Conservation (phyloP, 2,797 vertebrate genomes). For the Myripristis jacobus region DNA sequence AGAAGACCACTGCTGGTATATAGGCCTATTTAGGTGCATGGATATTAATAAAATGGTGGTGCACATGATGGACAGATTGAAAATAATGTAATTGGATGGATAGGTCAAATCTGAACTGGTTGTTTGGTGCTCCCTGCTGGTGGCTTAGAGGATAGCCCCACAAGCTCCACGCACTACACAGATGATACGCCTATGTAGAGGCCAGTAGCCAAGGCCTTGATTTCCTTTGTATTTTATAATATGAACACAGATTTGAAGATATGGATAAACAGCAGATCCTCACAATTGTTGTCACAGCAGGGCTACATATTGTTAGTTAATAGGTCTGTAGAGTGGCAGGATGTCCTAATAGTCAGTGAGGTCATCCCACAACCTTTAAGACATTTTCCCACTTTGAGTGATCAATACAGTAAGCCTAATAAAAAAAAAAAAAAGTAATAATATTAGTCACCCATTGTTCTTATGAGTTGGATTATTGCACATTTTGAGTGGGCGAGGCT, state of each 20-base stretch:
- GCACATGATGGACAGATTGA: background rate
- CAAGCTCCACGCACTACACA: background rate
- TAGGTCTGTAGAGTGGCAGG: too few species aligned
- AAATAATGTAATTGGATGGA: background rate
- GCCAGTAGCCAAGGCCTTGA: background rate
- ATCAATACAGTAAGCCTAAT: too few species aligned
- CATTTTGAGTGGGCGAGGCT: too few species aligned
- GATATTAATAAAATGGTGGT: too few species aligned
- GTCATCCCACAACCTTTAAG: too few species aligned
- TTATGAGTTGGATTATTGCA: too few species aligned
- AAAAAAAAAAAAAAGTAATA: too few species aligned
- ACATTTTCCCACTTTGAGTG: too few species aligned
- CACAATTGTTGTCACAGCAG: background rate
- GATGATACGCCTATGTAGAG: too few species aligned
- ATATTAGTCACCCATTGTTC: background rate
- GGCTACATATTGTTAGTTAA: background rate
- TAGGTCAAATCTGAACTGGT: background rate
- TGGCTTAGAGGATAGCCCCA: slow-evolving; percentile 3
- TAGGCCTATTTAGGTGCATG: too few species aligned
- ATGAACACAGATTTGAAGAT: background rate
- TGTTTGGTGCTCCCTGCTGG: slow-evolving; percentile 66
- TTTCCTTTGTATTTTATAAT: background rate
- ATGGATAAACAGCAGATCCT: background rate
- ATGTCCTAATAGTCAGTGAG: too few species aligned
- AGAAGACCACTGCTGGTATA: too few species aligned